Base-by-base conservation (phyloP, 2,888 invertebrate species). In the Trilocha varians region DNA sequence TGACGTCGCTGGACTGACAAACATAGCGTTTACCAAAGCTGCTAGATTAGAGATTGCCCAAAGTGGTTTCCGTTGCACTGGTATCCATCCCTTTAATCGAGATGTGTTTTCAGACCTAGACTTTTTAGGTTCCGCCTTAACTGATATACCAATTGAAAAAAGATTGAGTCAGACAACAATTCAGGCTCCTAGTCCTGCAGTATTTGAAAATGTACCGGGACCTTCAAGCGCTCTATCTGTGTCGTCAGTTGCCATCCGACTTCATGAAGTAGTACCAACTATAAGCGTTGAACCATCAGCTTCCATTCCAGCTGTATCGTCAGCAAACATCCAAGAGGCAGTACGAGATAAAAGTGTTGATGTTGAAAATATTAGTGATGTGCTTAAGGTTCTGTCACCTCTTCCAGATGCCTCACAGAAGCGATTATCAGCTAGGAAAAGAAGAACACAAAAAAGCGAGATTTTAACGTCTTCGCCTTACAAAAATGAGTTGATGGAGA, bases 81-180 rank as follows among this genome's bases (percentile, higher is more conserved):
- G 55, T 59, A 65, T 54, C 52, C 57, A 43, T 65, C 65, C 59
- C 46, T 65, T 50, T 36, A 41, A 48, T 45, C 38, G 39, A 41
- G 42, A 47, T 45, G 25, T n/a, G n/a, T 50, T 49, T 41, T 41
- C 42, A 42, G 46, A 48, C 17, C 38, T 48, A 17, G 38, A 44
- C 39, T 48, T 41, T 44, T 40, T 41, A 36, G 41, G 41, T 41
- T 45, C 44, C 15, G 41, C 40, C 25, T 43, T 43, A 43, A 43
- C 43, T 43, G 43, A 43, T n/a, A 36, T 43, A 43, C 43, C 35
- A 36, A 39, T 43, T 36, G 43, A 39, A 40, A 33, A 14, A 34
- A 39, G 39, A 33, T 39, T 17, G 33, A 39, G 16, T 34, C n/a
- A 39, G 13, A 34, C n/a, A 34, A 39, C 1, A 34, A 34, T 39